These are phyloP conservation scores for Pogonognathellus flavescens DNA, from an alignment of 1,140 invertebrate species.

Conservation along the genomic window DNA sequence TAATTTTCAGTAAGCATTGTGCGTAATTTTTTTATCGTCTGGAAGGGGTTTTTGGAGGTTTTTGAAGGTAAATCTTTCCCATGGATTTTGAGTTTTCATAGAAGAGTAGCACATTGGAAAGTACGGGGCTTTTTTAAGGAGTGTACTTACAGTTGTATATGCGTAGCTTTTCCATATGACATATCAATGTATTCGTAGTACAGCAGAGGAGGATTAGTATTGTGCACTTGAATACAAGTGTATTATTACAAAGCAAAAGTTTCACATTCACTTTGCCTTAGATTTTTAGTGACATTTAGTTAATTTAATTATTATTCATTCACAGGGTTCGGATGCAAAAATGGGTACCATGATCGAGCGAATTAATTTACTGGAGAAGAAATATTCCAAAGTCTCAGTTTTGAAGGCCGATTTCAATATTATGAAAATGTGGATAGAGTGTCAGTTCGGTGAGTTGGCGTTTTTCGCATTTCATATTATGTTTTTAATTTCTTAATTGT, in stretches of 20 bases:
- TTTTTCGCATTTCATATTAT: neutral
- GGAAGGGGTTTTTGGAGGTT: neutral
- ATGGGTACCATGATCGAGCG: conserved; percentile 49
- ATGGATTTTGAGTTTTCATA: conserved; percentile 26
- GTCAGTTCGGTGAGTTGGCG: conserved; percentile 53
- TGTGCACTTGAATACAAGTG: neutral
- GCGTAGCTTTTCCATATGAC: conserved; percentile 36
- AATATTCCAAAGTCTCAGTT: conserved; percentile 43
- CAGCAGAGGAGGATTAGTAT: neutral
- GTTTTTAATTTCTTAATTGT: neutral
- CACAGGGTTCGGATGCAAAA: neutral
- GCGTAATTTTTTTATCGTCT: neutral
- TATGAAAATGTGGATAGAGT: conserved; percentile 56
- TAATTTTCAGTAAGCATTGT: neutral
- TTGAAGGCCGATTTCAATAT: conserved; percentile 51
- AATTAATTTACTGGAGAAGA: conserved; percentile 51
- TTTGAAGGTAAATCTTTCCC: neutral
- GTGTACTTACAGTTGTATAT: conserved; percentile 10
- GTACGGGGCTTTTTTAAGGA: neutral
- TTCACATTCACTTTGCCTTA: neutral
- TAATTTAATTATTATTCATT: neutral
- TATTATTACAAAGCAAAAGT: neutral
- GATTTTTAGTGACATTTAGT: neutral
- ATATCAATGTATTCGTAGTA: conserved; percentile 22
- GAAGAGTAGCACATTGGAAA: neutral